Percentiles rank a stretch among this genome's conserved stretches.
Conservation (phyloP, 53 echinoderm and acorn worm species). For the Arbacia lixula region DNA sequence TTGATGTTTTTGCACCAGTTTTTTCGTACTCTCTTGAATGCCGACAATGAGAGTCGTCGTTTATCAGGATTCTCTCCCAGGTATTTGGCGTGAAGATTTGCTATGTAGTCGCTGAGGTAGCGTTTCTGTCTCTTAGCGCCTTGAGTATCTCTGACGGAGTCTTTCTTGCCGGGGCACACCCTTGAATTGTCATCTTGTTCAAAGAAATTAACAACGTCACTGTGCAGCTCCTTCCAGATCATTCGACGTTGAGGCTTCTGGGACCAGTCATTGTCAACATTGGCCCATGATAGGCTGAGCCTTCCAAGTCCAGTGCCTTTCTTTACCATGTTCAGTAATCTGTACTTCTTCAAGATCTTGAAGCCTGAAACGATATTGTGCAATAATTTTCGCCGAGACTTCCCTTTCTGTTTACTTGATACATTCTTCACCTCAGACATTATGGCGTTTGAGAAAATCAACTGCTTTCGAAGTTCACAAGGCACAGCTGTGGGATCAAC, state of each 20-base stretch:
- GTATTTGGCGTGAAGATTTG: conserved; percentile 42
- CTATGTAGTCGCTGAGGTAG: conserved; percentile 54
- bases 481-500: neutral
- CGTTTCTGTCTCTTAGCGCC: conserved; percentile 39
- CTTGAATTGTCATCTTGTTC: conserved; percentile 57
- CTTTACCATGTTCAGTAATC: neutral
- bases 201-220: conserved; percentile 46
- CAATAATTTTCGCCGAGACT: neutral
- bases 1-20: conserved; percentile 52
- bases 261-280: neutral
- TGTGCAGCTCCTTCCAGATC: conserved; percentile 42
- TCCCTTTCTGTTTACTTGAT: neutral
- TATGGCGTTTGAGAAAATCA: conserved; percentile 27
- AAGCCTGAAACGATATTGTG: conserved; percentile 13
- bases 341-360: conserved; percentile 45
- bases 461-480: conserved; percentile 17
- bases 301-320: conserved; percentile 39
- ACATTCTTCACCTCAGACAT: conserved; percentile 4
- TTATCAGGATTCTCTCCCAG: conserved; percentile 52
- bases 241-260: conserved; percentile 5
- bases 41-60: conserved; percentile 52
- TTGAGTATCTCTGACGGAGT: conserved; percentile 25
- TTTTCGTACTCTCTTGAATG: conserved; percentile 39
- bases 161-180: conserved; percentile 52
- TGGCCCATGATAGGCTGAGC: conserved; percentile 15